Percentiles rank a stretch among this genome's conserved stretches.
Evolutionary conservation across 2,797 vertebrate species (phyloP).

Genomic region (Chelon auratus): DNA sequence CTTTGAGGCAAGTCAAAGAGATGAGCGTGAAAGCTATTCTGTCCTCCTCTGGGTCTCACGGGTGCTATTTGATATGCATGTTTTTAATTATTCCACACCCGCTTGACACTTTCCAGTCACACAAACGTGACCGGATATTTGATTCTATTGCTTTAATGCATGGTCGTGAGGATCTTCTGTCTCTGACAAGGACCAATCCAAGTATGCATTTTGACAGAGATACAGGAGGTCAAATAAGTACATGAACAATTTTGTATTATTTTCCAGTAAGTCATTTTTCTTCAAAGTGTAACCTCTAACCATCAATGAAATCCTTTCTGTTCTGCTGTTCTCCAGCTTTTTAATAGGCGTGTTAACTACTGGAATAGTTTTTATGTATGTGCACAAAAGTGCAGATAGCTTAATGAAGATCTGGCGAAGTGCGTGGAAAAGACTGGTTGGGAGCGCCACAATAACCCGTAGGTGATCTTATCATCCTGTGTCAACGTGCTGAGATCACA

Average conservation of each 20-base stretch:
- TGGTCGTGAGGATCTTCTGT: constrained; percentile 7
- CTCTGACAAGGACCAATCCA: not conserved
- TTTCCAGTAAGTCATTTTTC: not conserved
- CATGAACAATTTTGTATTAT: not conserved
- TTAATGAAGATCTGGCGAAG: constrained; percentile 57
- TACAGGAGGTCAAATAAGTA: not conserved
- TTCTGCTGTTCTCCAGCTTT: constrained; percentile 16
- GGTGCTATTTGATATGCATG: constrained; percentile 61
- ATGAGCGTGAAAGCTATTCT: constrained; percentile 56
- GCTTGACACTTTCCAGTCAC: constrained; percentile 30
- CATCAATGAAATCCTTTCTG: constrained; percentile 17
- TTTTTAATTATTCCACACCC: constrained; percentile 66
- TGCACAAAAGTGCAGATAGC: constrained; percentile 44
- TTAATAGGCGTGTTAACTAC: constrained; percentile 24
- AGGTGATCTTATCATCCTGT: constrained; percentile 60
- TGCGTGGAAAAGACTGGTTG: constrained; percentile 54
- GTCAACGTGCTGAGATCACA: constrained; percentile 38
- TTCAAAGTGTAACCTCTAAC: not conserved
- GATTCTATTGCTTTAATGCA: constrained; percentile 47
- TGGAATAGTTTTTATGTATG: constrained; percentile 40
- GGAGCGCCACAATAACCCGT: constrained; percentile 45
- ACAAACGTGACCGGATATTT: constrained; percentile 49
- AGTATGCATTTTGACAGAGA: not conserved
- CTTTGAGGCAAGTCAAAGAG: constrained; percentile 62
- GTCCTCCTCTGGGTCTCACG: constrained; percentile 55